phyloP scores from a whole-genome alignment of 2,113 vertebrate genomes.

The Hystrix brachyura region DNA sequence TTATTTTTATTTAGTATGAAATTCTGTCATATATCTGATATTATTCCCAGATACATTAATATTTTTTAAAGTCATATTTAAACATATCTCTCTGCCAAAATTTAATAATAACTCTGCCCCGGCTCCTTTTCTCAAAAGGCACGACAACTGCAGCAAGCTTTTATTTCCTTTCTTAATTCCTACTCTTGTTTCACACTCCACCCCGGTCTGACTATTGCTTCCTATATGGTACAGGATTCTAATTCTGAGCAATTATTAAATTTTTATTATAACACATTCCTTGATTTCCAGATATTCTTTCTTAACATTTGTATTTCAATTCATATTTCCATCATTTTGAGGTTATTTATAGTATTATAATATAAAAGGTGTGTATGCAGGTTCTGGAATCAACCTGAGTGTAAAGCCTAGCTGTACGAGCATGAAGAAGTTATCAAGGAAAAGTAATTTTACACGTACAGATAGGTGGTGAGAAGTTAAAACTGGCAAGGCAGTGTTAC shows the following conservation, averaged over 20 bases:
- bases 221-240: conserved; percentile 27
- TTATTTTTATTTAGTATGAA: conserved; percentile 11
- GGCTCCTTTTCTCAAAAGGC: neutral
- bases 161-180: conserved; percentile 5
- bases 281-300: conserved; percentile 37
- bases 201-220: neutral
- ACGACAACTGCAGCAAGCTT: neutral
- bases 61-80: conserved; percentile 26
- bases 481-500: neutral
- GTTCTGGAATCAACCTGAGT: conserved; percentile 1
- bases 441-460: neutral
- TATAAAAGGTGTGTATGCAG: neutral
- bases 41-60: conserved; percentile 1
- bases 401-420: neutral
- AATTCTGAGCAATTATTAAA: conserved; percentile 11
- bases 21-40: neutral
- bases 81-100: conserved; percentile 9
- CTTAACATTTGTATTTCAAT: conserved; percentile 6
- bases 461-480: neutral
- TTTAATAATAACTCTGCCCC: neutral
- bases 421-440: neutral
- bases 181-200: neutral
- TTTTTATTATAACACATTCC: conserved; percentile 22
- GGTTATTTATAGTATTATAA: neutral
- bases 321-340: neutral